Evolutionary conservation across 2,113 vertebrate species (phyloP), one percentile per base, ranked within the genome.

Genomic region (Abramis brama): DNA sequence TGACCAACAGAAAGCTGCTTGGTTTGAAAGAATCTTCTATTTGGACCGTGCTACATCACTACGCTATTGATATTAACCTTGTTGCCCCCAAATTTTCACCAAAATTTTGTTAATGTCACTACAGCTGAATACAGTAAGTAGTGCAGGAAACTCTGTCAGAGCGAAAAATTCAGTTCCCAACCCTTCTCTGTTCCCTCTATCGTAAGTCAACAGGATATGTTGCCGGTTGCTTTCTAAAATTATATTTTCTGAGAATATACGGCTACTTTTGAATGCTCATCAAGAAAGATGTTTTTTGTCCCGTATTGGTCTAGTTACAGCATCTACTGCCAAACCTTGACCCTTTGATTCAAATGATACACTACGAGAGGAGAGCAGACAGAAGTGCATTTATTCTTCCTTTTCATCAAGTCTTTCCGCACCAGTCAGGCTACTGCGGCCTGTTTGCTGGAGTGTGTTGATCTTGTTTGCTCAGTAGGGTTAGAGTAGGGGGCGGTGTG

Each of bases 401-500:
- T 80, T 64, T 27, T 80, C 64, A 80, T 62, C 64, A n/a, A 80
- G 39, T 80, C 36, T 64, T 36, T 80, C 39, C 39, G 10, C 79
- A 64, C 13, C 36, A 27, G 59, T 66, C 79, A 45, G 33, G 59
- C 59, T 64, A 45, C 11, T 27, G 57, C 15, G n/a, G 78, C 57
- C 57, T 47, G 79, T 80, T 80, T 80, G 79, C 79, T 66, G 79
- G 59, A 81, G 79, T 60, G 66, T 80, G 82, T 79, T 70, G 83
- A 73, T 74, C 70, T 52, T 64, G 36, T 47, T 39, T 73, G 27
- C 75, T 82, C 43, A 57, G 62, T 25, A 75, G 76, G 78, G 79
- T 62, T 76, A n/a, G 50, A 73, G 50, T 73, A 64, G n/a, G 55
- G 47, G 59, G 39, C 68, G 59, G 64, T 19, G 60, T 27, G 15